Evolutionary conservation across 2,113 vertebrate genomes (phyloP).

Genomic region (Triplophysa siluroides): DNA sequence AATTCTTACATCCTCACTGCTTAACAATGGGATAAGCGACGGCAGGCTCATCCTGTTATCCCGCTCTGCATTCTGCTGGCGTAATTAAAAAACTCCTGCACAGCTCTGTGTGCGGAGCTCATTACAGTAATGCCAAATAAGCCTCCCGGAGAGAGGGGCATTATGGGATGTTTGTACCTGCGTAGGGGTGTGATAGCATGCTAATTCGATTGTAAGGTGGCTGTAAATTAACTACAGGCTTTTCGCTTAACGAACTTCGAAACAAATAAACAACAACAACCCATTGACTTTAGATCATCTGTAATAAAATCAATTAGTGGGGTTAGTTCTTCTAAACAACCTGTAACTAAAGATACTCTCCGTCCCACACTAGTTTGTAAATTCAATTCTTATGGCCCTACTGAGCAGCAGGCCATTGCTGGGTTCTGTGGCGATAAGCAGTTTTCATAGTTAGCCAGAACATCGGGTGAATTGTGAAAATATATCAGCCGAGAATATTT

Average conservation of each 20-base stretch:
- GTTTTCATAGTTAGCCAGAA: too few relatives aligned
- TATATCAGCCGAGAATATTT: too few relatives aligned
- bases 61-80: conserved; percentile 26
- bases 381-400: neutral
- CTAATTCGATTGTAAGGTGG: conserved; percentile 45
- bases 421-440: too few relatives aligned
- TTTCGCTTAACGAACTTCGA: conserved; percentile 24
- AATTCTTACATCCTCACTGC: conserved; percentile 23
- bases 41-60: conserved; percentile 25
- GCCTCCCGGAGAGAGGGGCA: conserved; percentile 52
- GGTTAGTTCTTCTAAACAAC: neutral
- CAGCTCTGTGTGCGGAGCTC: conserved; percentile 51
- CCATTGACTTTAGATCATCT: neutral
- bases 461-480: too few relatives aligned
- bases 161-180: conserved; percentile 65
- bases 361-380: neutral
- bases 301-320: neutral
- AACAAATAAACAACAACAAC: neutral
- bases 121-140: conserved; percentile 57
- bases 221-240: conserved; percentile 31
- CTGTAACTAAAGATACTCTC: neutral
- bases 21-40: conserved; percentile 21
- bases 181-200: conserved; percentile 44
- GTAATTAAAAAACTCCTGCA: conserved; percentile 43
- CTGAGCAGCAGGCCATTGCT: neutral